Evolutionary conservation across 2,113 vertebrate species (phyloP), one percentile per base, ranked within the genome.

Genomic region (Chunga burmeisteri): DNA sequence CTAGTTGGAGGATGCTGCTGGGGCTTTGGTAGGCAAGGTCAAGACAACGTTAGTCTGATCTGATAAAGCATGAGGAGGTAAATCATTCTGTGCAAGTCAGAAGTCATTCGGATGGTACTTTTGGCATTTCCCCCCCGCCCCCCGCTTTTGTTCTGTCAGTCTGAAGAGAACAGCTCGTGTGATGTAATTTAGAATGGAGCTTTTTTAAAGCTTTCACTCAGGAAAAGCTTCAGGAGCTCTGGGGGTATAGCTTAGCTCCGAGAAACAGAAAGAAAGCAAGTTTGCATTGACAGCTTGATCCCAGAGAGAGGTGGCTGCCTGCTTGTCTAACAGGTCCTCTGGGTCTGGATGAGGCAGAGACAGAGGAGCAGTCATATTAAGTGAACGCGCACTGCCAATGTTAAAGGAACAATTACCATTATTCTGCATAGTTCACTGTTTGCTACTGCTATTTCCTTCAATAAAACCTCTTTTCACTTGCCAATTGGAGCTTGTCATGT

Each of bases 201-300:
- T 97, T 97, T 97, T 94, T 97, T 63, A 97, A 98, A 98, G 98
- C 96, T 97, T 98, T 98, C 98, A 97, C 95, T 98, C 97, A 97
- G 97, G 96, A 98, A 97, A 98, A 97, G 98, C 93, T 70, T 95
- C 34, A 2, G 93, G 96, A 97, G 96, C 96, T 97, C 96, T 97
- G 97, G 97, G 98, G 97, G 94, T 83, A 97, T 94, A 97, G 96
- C 98, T 98, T 93, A 97, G 97, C 96, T 97, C 94, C 6, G 55
- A 97, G 96, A 97, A 95, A 97, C 9, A 96, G 95, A 96, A 95
- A 98, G 97, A 96, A 96, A 91, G 95, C 92, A 96, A 97, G 94
- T 97, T 97, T 98, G 96, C 97, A 91, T 87, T 98, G 97, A 98
- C 97, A 98, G 97, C 97, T 98, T 96, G 98, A 97, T 98, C 97